Conservation (phyloP, 2,888 invertebrate species). For the Acronicta leporina region DNA sequence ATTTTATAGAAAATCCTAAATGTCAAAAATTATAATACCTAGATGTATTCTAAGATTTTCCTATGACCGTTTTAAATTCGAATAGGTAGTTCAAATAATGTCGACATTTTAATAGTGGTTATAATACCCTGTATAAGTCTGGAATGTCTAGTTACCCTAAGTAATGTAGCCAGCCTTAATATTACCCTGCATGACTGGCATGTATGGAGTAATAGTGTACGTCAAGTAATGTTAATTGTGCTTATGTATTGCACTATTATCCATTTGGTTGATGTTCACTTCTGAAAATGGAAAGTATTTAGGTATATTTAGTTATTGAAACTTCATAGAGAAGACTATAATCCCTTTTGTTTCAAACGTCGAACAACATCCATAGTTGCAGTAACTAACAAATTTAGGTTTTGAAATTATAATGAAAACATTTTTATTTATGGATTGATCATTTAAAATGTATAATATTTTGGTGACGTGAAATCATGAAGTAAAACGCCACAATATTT, state of each 20-base stretch:
- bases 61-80: neutral
- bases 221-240: slow-evolving; percentile 58
- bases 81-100: slow-evolving; percentile 1
- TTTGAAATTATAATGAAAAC: neutral
- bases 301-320: neutral
- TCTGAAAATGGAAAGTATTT: neutral
- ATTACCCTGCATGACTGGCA: slow-evolving; percentile 70
- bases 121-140: slow-evolving; percentile 15
- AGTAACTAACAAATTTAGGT: slow-evolving; percentile 10
- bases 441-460: slow-evolving; percentile 12
- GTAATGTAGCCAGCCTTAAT: slow-evolving; percentile 45
- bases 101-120: slow-evolving; percentile 5
- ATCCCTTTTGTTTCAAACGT: slow-evolving; percentile 3
- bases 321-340: neutral
- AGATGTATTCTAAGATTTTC: neutral
- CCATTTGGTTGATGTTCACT: slow-evolving; percentile 47
- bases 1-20: neutral
- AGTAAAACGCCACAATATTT: slow-evolving; percentile 7
- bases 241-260: slow-evolving; percentile 59
- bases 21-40: too few relatives aligned
- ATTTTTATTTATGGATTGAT: neutral
- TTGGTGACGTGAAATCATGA: slow-evolving; percentile 11
- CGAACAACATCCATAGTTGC: slow-evolving; percentile 26
- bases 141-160: slow-evolving; percentile 54
- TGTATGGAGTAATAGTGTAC: slow-evolving; percentile 65